A percentile compares a stretch with the other conserved stretches of the same genome.
Evolutionary conservation across 2,113 vertebrate species (phyloP).

Genomic region (Marmota monax): DNA sequence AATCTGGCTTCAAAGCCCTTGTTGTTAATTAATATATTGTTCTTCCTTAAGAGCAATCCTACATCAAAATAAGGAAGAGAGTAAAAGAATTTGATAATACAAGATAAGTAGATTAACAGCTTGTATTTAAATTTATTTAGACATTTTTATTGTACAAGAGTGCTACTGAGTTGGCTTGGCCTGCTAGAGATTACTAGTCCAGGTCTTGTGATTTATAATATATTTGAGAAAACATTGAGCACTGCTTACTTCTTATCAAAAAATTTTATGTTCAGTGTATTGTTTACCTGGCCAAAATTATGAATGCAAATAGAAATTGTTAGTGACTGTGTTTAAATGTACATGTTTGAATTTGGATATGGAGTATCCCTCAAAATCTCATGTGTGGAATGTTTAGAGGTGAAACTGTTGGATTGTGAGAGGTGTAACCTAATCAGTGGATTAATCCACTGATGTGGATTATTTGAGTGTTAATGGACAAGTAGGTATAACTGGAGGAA

Average conservation of each 20-base stretch:
- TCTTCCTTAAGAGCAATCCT: not conserved
- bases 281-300: not conserved
- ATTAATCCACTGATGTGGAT: too few relatives aligned
- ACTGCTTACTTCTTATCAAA: not conserved
- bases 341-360: too few relatives aligned
- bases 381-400: too few relatives aligned
- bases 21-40: not conserved
- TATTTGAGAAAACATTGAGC: not conserved
- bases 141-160: not conserved
- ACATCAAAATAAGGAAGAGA: not conserved
- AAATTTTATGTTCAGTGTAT: not conserved
- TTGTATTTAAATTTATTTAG: not conserved
- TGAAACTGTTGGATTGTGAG: too few relatives aligned
- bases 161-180: not conserved
- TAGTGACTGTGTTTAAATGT: not conserved
- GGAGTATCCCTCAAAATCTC: too few relatives aligned
- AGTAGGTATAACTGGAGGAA: too few relatives aligned
- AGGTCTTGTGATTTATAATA: not conserved
- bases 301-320: not conserved
- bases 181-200: not conserved
- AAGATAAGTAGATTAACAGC: not conserved
- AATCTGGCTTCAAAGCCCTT: not conserved
- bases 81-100: not conserved
- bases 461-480: too few relatives aligned
- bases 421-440: too few relatives aligned